Base-by-base conservation (phyloP, 2,113 vertebrate species). In the Emydocephalus ijimae region DNA sequence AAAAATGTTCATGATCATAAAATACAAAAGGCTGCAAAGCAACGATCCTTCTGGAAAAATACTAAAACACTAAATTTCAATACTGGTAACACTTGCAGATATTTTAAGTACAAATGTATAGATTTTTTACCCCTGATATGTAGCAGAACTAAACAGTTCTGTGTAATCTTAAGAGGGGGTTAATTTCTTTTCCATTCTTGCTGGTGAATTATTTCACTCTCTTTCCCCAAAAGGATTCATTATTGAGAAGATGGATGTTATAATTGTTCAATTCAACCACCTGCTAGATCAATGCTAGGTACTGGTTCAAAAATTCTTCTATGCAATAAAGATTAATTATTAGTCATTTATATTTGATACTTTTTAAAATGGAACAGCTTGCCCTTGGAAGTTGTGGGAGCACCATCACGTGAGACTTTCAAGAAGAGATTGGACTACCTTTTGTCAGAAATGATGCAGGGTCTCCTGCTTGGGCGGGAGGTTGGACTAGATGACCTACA, bases 261-360 rank as follows among this genome's bases (percentile, higher is more conserved):
- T 23, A 9, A 43, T 24, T 39, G 43, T 69, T 55, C 85, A 88
- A n/a, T 23, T 55, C 48, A 69, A 48, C 57, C 23, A 54, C 57
- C 20, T 23, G 2, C 45, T 92, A 87, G n/a, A 54, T 34, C 21
- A 54, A 1, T 92, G 57, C 85, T 87, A 64, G 48, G n/a, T 34
- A 74, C 3, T 52, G 57, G 57, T 69, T 69, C 21, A 64, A 7
- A 10, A 87, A 87, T 87, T 91, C 26, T 91, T 91, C 90, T 57
- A 50, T 55, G n/a, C 39, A 61, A 88, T 88, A 9, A 14, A 29
- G 55, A 43, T 59, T 61, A 59, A 87, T 91, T 50, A 91, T 43
- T 20, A 54, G 91, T 11, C n/a, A 29, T 92, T 92, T 92, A 92
- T 69, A 92, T 34, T 39, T 92, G 23, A 88, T 57, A 69, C 39